Conservation (phyloP, 2,888 invertebrate genomes). For the Phrixothrix hirtus region DNA sequence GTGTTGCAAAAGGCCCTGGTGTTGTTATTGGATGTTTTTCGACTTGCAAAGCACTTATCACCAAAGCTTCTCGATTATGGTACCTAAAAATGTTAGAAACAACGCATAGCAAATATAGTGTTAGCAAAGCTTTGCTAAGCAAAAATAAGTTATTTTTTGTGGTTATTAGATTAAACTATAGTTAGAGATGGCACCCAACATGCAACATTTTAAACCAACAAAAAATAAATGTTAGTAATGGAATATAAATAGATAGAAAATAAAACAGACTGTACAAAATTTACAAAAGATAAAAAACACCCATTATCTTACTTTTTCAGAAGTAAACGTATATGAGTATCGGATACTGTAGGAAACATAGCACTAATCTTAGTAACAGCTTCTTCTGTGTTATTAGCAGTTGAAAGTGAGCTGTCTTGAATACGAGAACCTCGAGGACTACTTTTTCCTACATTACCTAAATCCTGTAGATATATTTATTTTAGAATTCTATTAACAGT, state of each 20-base stretch:
- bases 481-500: background rate
- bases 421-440: constrained; percentile 59
- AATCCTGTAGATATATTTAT: constrained; percentile 14
- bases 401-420: constrained; percentile 65
- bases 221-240: background rate
- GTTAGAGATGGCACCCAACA: too few species aligned
- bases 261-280: background rate
- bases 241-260: background rate
- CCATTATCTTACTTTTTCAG: constrained; percentile 80
- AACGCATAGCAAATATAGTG: constrained; percentile 22
- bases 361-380: constrained; percentile 79
- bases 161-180: too few species aligned
- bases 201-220: too few species aligned
- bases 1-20: constrained; percentile 79
- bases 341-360: constrained; percentile 89
- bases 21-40: constrained; percentile 89
- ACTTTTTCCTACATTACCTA: constrained; percentile 11
- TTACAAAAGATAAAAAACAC: background rate
- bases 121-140: constrained; percentile 27
- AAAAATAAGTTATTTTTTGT: constrained; percentile 1
- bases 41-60: constrained; percentile 90
- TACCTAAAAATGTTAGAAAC: constrained; percentile 65
- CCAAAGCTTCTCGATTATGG: constrained; percentile 89
- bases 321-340: constrained; percentile 83
- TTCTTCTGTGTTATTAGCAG: constrained; percentile 68